phyloP scores from a whole-genome alignment of 2,113 vertebrate genomes.

The Neotragus moschatus region DNA sequence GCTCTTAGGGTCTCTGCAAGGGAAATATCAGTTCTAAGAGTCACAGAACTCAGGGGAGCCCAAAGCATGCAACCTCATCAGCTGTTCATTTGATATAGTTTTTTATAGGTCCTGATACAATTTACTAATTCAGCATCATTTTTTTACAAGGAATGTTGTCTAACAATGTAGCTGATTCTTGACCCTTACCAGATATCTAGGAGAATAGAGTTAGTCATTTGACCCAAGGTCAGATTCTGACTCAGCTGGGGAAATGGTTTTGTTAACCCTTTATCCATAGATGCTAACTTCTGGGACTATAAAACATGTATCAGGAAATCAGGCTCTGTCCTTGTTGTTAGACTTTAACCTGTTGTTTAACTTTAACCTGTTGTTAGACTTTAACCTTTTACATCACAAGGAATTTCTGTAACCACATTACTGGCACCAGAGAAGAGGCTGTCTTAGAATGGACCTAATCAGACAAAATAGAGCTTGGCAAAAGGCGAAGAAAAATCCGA shows the following conservation, averaged over 20 bases:
- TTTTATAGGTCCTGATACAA: neutral
- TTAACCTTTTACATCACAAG: neutral
- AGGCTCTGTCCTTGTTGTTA: neutral
- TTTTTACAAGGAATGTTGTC: slow-evolving; percentile 6
- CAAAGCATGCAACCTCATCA: neutral
- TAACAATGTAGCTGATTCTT: neutral
- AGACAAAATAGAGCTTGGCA: neutral
- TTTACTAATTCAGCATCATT: neutral
- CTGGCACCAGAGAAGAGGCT: neutral
- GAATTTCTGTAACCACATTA: neutral
- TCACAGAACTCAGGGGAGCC: neutral
- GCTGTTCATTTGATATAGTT: neutral
- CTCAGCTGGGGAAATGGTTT: neutral
- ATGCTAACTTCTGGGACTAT: neutral
- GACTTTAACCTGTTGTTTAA: neutral
- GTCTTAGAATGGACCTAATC: neutral
- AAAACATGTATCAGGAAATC: neutral
- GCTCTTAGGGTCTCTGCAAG: neutral
- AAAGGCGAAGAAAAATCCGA: neutral
- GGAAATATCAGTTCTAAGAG: neutral
- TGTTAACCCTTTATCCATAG: neutral
- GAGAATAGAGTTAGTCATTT: neutral
- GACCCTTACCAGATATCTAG: neutral
- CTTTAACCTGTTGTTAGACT: neutral
- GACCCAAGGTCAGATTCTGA: neutral